Percentiles rank a stretch among this genome's conserved stretches.
phyloP scores from a whole-genome alignment of 2,888 invertebrate species.

The Eubasilissa splendida region DNA sequence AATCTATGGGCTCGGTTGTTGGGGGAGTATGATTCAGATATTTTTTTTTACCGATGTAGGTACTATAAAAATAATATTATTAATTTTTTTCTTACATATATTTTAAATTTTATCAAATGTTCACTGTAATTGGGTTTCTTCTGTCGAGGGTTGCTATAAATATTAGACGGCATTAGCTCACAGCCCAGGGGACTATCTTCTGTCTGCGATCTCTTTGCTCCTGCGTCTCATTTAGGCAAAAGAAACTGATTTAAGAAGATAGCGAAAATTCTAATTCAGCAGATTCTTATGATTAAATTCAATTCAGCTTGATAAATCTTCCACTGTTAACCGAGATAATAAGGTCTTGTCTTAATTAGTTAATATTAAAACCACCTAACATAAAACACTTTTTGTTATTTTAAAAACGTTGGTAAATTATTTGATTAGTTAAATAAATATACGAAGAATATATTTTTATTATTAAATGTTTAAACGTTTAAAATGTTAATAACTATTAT shows the following conservation, averaged over 20 bases:
- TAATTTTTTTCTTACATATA: neutral
- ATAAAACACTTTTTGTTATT: no score
- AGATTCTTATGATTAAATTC: conserved; percentile 52
- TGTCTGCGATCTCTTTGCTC: conserved; percentile 47
- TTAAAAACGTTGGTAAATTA: no score
- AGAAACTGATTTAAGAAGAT: conserved; percentile 52
- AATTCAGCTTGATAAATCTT: conserved; percentile 48
- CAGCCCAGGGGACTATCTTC: conserved; percentile 50
- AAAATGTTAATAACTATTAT: no score
- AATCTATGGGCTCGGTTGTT: no score
- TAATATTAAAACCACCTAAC: no score
- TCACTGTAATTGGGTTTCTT: conserved; percentile 29
- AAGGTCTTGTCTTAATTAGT: neutral
- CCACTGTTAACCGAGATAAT: neutral
- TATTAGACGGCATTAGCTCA: conserved; percentile 55
- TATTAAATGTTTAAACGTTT: no score
- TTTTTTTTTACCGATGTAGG: neutral
- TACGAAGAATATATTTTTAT: no score
- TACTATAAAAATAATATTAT: neutral
- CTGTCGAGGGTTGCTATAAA: conserved; percentile 45
- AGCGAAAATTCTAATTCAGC: conserved; percentile 49
- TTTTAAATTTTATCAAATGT: conserved; percentile 2
- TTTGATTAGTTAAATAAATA: no score
- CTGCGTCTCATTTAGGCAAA: conserved; percentile 55
- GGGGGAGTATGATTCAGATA: no score